Evolutionary conservation across 2,797 vertebrate genomes (phyloP), one percentile per base, ranked within the genome.

Genomic region (Halcyon chelicuti): DNA sequence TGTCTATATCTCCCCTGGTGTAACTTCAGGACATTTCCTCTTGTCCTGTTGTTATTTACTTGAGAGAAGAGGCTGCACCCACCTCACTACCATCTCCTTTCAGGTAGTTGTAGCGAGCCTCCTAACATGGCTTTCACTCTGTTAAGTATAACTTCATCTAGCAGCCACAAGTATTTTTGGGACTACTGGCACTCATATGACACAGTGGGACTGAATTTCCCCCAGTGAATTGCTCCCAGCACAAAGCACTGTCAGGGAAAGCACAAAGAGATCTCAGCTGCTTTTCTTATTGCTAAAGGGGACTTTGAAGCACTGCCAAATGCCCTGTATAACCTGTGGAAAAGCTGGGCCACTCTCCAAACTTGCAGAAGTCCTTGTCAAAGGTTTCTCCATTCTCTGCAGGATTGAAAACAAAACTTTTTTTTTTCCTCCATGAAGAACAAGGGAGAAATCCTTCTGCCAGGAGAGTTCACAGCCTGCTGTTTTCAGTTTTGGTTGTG

Each of bases 401-500:
- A 26, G 29, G 35, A 61, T 39, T 7, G 26, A 55, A 88, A 65
- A 65, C 16, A 65, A 60, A 39, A 42, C 7, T 10, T 23, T 23
- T 25, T 23, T 25, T 60, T 16, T 58, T 18, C 28, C n/a, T 33
- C 25, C 6, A 44, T 28, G 29, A 68, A 63, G 8, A 79, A 6
- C 18, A 46, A 79, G 9, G 11, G 15, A 40, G 42, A 84, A 88
- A 67, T 44, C 12, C 35, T 73, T n/a, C 42, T 35, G 12, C 35
- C 8, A 19, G 74, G 39, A 60, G 22, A 22, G 33, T 15, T 58
- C 57, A n/a, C 25, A 78, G 33, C 28, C 51, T 70, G n/a, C 9
- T 49, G 25, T 15, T 57, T 13, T 23, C 49, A 85, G 68, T 26
- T 29, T 54, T 1, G 1, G 23, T 7, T 1, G 0, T 4, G 11